A percentile compares a stretch with the other conserved stretches of the same genome.
These are phyloP conservation scores for Tenualosa thibaudeaui DNA, from an alignment of 2,797 vertebrate genomes.

Conservation along the genomic window DNA sequence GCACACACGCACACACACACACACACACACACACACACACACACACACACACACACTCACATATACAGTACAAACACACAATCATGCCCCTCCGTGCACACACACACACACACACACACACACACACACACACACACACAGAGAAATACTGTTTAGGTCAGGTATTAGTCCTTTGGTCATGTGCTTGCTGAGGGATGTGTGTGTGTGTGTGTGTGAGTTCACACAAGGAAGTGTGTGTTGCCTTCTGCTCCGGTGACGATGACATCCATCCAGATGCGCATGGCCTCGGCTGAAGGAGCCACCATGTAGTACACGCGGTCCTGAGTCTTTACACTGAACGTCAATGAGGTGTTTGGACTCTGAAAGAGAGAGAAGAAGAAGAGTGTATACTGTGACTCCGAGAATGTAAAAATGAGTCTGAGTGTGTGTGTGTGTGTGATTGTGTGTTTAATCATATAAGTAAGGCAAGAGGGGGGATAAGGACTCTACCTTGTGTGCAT, in stretches of 20 bases:
- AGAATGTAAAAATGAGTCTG: not conserved
- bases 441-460: not conserved
- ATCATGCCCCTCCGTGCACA: not conserved
- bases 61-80: not conserved
- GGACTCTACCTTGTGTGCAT: slow-evolving; percentile 90
- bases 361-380: slow-evolving; percentile 48
- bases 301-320: slow-evolving; percentile 98
- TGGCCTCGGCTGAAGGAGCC: slow-evolving; percentile 92
- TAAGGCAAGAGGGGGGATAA: not conserved
- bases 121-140: not conserved
- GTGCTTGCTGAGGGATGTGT: not conserved
- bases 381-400: not conserved
- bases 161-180: not conserved
- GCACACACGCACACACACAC: not conserved
- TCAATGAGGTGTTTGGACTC: slow-evolving; percentile 93
- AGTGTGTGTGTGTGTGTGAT: not conserved
- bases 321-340: slow-evolving; percentile 95
- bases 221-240: slow-evolving; percentile 94
- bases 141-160: not conserved
- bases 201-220: slow-evolving; percentile 26
- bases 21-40: not conserved
- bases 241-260: slow-evolving; percentile 95
- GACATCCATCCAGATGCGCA: slow-evolving; percentile 99
- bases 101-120: not conserved
- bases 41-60: too few species aligned